phyloP scores from a whole-genome alignment of 2,113 vertebrate genomes.

The Nettapus auritus region DNA sequence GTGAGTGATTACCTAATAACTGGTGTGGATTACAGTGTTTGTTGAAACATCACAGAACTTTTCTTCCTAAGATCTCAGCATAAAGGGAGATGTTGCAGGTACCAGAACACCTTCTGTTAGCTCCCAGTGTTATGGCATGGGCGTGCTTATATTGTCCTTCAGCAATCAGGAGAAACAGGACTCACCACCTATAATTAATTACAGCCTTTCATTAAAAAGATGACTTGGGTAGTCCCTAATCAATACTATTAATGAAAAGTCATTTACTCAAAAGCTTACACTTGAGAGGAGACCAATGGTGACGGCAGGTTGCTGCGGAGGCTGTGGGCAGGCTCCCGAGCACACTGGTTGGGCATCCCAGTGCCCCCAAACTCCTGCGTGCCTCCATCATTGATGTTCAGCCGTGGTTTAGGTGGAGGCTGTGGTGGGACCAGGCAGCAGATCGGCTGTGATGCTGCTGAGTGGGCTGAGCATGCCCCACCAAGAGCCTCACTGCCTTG shows the following conservation, averaged over 20 bases:
- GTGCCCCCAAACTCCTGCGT: rapidly evolving
- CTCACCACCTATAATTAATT: slow-evolving; percentile 39
- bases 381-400: neutral
- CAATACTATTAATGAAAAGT: slow-evolving; percentile 50
- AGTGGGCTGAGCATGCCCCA: rapidly evolving
- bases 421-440: neutral
- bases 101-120: rapidly evolving
- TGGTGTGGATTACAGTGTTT: neutral
- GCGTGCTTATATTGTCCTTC: neutral
- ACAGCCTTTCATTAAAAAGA: slow-evolving; percentile 8
- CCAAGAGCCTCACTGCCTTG: rapidly evolving
- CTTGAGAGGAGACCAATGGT: rapidly evolving
- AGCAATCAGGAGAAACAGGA: neutral
- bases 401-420: rapidly evolving
- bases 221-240: neutral
- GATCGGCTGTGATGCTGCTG: neutral
- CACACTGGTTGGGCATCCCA: neutral
- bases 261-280: neutral
- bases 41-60: neutral
- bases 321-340: too few species aligned
- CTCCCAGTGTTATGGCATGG: neutral
- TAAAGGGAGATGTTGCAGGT: neutral
- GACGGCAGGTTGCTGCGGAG: neutral
- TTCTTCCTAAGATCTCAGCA: neutral
- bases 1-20: neutral